Evolutionary conservation across 2,888 invertebrate species (phyloP), one percentile per base, ranked within the genome.

Genomic region (Exocentrus adspersus): DNA sequence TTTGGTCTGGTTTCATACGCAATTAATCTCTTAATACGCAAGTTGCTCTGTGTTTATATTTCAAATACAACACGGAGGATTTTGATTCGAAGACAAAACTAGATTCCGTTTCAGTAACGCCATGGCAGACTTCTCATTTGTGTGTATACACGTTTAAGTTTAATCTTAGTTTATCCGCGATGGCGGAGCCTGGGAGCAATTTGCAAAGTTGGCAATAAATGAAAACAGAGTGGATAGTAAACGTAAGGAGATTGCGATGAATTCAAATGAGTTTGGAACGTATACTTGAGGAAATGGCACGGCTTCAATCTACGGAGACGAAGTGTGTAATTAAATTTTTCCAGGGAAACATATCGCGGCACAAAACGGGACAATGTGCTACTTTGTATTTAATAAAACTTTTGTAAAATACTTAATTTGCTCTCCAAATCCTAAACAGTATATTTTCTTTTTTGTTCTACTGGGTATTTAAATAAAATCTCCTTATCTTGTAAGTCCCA

Each of bases 221-320:
- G 53, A 53, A 52, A 53, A 53, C 52, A 20, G 41, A 41, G 53
- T 53, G 24, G 51, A 51, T 42, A 24, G 53, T 53, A 53, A 53
- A 41, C 41, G 53, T 24, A 53, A 53, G 53, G 21, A 53, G 53
- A 53, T 24, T 41, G 53, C 41, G 41, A 41, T 41, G 53, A 41
- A 53, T 53, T 53, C 53, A 53, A 53, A 53, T 53, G 53, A 42
- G 53, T 21, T 17, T 43, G 48, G 24, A 53, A 53, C 16, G 53
- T 20, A 42, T 41, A 41, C 42, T 41, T 20, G 42, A 24, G 42
- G 14, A 53, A 42, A 51, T 51, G 16, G 12, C 21, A 24, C 37
- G 20, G 42, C 12, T 16, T 24, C 53, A 53, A 53, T 53, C 41
- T 51, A 14, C 20, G 14, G 21, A 28, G 24, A 7, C 21, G 7